These are phyloP conservation scores for Phrynocephalus guinanensis DNA, from an alignment of 2,797 vertebrate species.

Conservation along the genomic window DNA sequence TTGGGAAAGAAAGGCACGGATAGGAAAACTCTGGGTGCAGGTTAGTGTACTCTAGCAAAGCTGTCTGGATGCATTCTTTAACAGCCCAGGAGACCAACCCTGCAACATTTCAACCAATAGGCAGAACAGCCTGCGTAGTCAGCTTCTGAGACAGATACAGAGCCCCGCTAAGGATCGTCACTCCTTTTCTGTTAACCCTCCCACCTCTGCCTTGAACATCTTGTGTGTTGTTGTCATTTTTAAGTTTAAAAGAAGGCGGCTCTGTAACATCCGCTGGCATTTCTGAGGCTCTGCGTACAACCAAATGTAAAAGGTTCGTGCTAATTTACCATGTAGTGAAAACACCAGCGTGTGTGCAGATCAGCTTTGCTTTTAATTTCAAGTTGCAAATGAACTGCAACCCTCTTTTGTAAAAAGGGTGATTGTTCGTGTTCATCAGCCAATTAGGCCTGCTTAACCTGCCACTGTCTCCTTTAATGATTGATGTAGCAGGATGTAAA, in stretches of 20 bases:
- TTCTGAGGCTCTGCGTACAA: constrained; percentile 4
- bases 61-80: too few species aligned
- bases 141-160: too few species aligned
- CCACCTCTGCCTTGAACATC: not conserved
- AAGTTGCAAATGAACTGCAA: constrained; percentile 60
- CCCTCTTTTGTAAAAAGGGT: constrained; percentile 43
- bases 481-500: constrained; percentile 64
- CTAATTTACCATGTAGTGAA: constrained; percentile 47
- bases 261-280: not conserved
- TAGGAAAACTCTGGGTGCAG: too few species aligned
- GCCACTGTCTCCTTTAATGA: constrained; percentile 68
- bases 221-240: not conserved
- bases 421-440: constrained; percentile 57
- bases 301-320: constrained; percentile 25
- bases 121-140: too few species aligned
- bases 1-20: too few species aligned
- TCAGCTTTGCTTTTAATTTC: constrained; percentile 48
- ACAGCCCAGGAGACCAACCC: too few species aligned
- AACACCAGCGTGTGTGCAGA: not conserved
- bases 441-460: constrained; percentile 66
- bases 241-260: not conserved
- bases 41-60: too few species aligned
- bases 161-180: not conserved
- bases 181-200: not conserved
- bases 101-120: too few species aligned